These are phyloP conservation scores for Onthophagus taurus DNA, from an alignment of 1,140 invertebrate genomes.

Conservation along the genomic window DNA sequence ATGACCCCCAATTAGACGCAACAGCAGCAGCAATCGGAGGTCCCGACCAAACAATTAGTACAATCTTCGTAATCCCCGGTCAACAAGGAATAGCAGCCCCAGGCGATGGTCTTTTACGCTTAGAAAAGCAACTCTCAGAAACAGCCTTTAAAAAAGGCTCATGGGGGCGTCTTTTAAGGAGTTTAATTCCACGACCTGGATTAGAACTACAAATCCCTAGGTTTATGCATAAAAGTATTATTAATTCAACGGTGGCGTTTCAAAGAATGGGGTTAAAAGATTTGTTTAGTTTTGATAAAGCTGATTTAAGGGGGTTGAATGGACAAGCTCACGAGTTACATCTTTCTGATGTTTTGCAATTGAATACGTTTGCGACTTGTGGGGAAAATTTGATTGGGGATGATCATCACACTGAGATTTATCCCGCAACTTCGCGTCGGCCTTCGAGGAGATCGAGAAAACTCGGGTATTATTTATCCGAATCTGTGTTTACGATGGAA, in stretches of 20 bases:
- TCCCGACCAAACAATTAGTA: constrained; percentile 60
- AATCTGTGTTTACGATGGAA: constrained; percentile 14
- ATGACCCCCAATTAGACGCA: constrained; percentile 70
- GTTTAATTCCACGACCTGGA: constrained; percentile 58
- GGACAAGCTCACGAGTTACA: constrained; percentile 63
- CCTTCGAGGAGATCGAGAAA: constrained; percentile 32
- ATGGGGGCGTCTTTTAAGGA: constrained; percentile 63
- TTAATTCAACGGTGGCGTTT: constrained; percentile 66
- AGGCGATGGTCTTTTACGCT: constrained; percentile 60
- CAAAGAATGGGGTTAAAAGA: constrained; percentile 71
- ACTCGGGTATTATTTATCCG: constrained; percentile 21
- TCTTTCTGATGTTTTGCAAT: constrained; percentile 69
- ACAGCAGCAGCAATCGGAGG: constrained; percentile 66
- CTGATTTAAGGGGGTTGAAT: constrained; percentile 70
- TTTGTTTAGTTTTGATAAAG: constrained; percentile 59
- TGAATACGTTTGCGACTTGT: constrained; percentile 68
- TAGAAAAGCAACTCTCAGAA: constrained; percentile 59
- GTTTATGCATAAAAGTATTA: constrained; percentile 69
- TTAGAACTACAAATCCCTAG: constrained; percentile 73
- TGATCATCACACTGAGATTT: constrained; percentile 68
- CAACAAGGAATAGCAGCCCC: constrained; percentile 50
- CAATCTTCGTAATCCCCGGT: constrained; percentile 64
- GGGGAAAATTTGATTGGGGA: constrained; percentile 61
- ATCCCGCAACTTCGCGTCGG: constrained; percentile 53
- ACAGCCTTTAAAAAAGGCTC: constrained; percentile 54